Conservation (phyloP, 2,797 vertebrate species). For the Mormyrus proboscirostris region DNA sequence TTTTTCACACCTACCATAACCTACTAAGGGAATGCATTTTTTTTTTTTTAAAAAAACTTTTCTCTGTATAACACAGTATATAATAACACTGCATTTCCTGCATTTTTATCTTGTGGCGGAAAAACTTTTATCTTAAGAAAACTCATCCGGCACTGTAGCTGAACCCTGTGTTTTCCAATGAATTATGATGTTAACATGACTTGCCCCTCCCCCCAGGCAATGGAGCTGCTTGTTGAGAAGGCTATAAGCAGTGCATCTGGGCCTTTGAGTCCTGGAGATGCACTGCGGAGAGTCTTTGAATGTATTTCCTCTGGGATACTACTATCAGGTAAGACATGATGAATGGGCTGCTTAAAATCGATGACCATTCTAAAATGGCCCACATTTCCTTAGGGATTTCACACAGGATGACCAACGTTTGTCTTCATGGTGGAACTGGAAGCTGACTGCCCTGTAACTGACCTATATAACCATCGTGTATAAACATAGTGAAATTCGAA, state of each 20-base stretch:
- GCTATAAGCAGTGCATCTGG: constrained; percentile 93
- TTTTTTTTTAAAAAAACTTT: neutral
- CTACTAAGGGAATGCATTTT: neutral
- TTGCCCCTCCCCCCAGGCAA: constrained; percentile 64
- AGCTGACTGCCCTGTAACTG: neutral
- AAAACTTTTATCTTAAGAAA: neutral
- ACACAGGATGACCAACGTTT: neutral
- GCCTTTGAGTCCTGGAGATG: constrained; percentile 91
- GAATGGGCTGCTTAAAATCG: neutral
- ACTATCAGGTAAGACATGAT: constrained; percentile 70
- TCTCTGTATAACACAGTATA: neutral
- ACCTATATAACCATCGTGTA: neutral
- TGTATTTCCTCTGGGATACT: constrained; percentile 96
- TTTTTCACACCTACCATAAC: neutral
- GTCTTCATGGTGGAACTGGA: neutral
- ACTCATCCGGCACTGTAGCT: neutral
- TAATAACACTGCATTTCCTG: neutral
- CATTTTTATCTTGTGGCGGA: neutral
- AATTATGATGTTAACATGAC: neutral
- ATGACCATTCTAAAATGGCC: neutral
- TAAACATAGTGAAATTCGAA: neutral
- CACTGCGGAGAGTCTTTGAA: constrained; percentile 90
- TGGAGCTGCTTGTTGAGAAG: constrained; percentile 96
- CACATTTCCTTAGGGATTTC: neutral
- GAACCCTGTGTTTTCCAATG: neutral